phyloP scores from a whole-genome alignment of 2,797 vertebrate genomes.

The Megaceryle alcyon region DNA sequence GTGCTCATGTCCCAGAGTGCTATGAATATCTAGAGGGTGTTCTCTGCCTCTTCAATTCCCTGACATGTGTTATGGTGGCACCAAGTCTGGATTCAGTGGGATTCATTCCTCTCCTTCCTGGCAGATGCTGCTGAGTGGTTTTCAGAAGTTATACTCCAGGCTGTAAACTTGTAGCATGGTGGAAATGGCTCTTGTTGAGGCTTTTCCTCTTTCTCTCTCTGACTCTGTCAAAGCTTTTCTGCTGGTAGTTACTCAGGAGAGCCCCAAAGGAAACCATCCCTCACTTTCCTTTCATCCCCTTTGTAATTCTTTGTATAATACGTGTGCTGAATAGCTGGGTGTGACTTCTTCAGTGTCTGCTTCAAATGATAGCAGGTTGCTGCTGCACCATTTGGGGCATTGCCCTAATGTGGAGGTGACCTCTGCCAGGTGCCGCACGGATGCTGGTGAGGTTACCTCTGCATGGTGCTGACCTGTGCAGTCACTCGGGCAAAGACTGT shows the following conservation, averaged over 20 bases:
- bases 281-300: constrained; percentile 17
- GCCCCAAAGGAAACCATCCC: background rate
- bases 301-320: constrained; percentile 4
- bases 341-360: background rate
- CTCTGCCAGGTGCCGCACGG: background rate
- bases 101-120: background rate
- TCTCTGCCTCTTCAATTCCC: background rate
- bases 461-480: background rate
- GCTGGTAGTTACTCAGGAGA: background rate
- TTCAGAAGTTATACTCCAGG: background rate
- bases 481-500: background rate
- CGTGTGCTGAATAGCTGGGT: background rate
- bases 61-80: background rate
- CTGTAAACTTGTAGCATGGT: background rate
- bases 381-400: background rate
- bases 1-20: rapidly evolving
- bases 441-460: background rate
- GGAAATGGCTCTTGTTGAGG: background rate
- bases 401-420: background rate
- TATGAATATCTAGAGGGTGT: background rate
- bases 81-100: background rate
- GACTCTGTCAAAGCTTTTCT: background rate
- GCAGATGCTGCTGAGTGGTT: background rate
- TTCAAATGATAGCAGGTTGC: background rate
- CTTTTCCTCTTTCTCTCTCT: background rate